Evolutionary conservation across 2,797 vertebrate genomes (phyloP).

Genomic region (Aldrovandia affinis): DNA sequence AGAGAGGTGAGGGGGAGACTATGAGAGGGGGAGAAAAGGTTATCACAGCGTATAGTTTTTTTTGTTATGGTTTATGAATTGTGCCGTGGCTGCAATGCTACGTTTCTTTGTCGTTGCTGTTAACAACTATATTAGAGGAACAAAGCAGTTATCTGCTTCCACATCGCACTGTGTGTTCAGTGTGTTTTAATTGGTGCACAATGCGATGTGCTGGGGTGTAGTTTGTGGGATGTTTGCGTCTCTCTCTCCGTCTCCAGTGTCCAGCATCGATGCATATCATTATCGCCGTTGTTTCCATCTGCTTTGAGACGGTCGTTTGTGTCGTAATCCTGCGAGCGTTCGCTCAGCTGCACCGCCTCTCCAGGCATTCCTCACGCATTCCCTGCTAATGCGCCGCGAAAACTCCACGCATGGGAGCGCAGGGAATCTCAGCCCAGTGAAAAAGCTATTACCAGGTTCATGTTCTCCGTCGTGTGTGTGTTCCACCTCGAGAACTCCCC

Average conservation of each 20-base stretch:
- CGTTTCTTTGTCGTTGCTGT: not conserved
- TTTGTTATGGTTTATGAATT: not conserved
- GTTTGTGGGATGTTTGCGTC: not conserved
- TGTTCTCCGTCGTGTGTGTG: not conserved
- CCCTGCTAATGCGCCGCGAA: not conserved
- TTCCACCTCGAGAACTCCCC: not conserved
- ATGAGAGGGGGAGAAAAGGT: too few relatives aligned
- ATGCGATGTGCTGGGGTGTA: not conserved
- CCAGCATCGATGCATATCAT: not conserved
- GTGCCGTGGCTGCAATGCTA: not conserved
- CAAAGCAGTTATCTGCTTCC: not conserved
- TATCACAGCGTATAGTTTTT: not conserved
- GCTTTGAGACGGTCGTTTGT: not conserved
- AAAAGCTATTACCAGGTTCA: slow-evolving; percentile 1
- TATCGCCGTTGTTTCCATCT: not conserved
- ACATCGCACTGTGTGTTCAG: not conserved
- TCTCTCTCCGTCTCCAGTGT: not conserved
- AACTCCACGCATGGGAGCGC: not conserved
- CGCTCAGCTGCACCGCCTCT: not conserved
- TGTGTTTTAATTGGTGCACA: not conserved
- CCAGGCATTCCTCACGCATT: not conserved
- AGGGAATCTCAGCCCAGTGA: not conserved
- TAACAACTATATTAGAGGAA: not conserved
- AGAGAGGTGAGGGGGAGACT: too few relatives aligned
- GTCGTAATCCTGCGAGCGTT: not conserved